phyloP scores from a whole-genome alignment of 2,113 vertebrate species.

The Centrocercus urophasianus region DNA sequence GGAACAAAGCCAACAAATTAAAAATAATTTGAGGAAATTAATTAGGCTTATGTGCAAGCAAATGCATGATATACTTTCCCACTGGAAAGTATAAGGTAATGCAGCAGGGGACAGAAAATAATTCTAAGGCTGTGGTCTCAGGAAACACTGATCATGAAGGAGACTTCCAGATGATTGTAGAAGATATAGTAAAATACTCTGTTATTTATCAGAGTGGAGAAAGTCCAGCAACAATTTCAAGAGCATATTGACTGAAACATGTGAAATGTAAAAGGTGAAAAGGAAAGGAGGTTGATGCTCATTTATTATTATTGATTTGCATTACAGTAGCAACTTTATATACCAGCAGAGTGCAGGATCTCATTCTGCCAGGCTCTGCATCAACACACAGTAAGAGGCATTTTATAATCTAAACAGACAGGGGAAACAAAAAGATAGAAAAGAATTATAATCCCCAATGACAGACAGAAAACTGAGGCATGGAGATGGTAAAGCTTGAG shows the following conservation, averaged over 20 bases:
- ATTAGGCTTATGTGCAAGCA: constrained; percentile 52
- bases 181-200: background rate
- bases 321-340: constrained; percentile 28
- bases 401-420: constrained; percentile 50
- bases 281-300: constrained; percentile 40
- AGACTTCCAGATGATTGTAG: background rate
- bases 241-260: constrained; percentile 12
- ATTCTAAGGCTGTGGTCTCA: background rate
- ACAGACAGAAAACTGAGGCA: constrained; percentile 27
- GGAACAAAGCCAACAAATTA: constrained; percentile 63
- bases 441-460: constrained; percentile 46
- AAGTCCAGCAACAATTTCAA: constrained; percentile 27
- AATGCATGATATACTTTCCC: constrained; percentile 47
- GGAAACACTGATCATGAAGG: background rate
- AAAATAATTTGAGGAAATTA: constrained; percentile 74
- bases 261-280: constrained; percentile 48
- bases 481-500: constrained; percentile 40
- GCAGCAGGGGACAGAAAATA: constrained; percentile 48
- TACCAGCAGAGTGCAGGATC: constrained; percentile 31
- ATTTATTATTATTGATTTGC: constrained; percentile 63
- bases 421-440: background rate
- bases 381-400: constrained; percentile 5
- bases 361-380: background rate
- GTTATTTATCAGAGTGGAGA: constrained; percentile 2
- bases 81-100: constrained; percentile 24